Conservation (phyloP, 2,888 invertebrate genomes). For the Limulus polyphemus region DNA sequence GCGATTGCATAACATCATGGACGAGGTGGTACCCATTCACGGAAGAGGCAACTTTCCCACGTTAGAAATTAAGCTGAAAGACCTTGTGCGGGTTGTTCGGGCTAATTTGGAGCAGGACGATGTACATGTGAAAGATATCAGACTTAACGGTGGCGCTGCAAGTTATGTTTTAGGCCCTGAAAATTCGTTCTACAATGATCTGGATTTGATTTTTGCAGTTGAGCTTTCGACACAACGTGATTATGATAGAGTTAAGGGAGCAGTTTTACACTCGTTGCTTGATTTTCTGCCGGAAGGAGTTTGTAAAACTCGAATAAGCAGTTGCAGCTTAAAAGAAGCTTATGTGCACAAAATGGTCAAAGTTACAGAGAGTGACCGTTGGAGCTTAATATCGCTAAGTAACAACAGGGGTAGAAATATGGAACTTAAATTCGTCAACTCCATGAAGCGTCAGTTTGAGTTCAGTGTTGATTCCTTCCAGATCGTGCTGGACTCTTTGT, state of each 20-base stretch:
- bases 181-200: constrained; percentile 72
- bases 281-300: constrained; percentile 72
- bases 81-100: constrained; percentile 82
- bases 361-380: constrained; percentile 73
- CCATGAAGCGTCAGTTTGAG: constrained; percentile 96
- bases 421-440: constrained; percentile 96
- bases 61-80: constrained; percentile 75
- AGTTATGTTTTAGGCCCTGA: constrained; percentile 83
- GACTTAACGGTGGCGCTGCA: constrained; percentile 94
- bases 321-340: constrained; percentile 36
- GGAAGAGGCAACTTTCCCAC: constrained; percentile 91
- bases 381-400: constrained; percentile 97
- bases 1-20: constrained; percentile 87
- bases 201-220: constrained; percentile 96
- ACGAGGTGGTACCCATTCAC: constrained; percentile 81
- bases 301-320: constrained; percentile 46
- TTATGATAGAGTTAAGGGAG: constrained; percentile 89
- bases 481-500: constrained; percentile 85
- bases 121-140: constrained; percentile 59
- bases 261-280: constrained; percentile 80
- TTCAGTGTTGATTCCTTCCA: constrained; percentile 99
- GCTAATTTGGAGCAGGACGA: constrained; percentile 65
- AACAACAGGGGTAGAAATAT: constrained; percentile 70
- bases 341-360: constrained; percentile 99
- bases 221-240: constrained; percentile 73